Evolutionary conservation across 2,888 invertebrate genomes (phyloP).

Genomic region (Eupeodes latifasciatus): DNA sequence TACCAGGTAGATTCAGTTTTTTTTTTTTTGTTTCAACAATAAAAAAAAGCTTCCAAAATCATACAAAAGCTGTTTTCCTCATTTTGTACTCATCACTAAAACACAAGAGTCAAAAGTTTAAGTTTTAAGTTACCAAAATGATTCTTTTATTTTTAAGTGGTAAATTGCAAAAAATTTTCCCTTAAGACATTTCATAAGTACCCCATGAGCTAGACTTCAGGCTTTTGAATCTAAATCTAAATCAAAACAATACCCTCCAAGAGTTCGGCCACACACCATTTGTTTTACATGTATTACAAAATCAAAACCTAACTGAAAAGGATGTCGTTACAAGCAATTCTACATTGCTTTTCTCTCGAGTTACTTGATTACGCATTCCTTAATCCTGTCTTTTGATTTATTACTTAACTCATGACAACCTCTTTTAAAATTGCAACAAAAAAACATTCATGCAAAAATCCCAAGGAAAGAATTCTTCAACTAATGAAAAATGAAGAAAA

Average conservation of each 20-base stretch:
- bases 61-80: too few species aligned
- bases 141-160: too few species aligned
- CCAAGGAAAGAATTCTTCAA: conserved; percentile 4
- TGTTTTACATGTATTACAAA: neutral
- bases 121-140: too few species aligned
- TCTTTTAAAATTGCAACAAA: conserved; percentile 21
- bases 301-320: neutral
- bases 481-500: conserved; percentile 6
- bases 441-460: conserved; percentile 10
- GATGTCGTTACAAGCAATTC: neutral
- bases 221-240: too few species aligned
- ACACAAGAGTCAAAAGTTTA: too few species aligned
- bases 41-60: too few species aligned
- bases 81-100: too few species aligned
- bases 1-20: too few species aligned
- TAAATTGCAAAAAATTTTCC: too few species aligned
- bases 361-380: conserved; percentile 49
- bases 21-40: too few species aligned
- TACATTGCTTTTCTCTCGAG: conserved; percentile 5
- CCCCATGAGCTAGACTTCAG: too few species aligned
- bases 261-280: neutral
- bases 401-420: conserved; percentile 30
- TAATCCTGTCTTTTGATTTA: conserved; percentile 58
- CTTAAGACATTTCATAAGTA: too few species aligned
- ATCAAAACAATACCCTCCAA: neutral